Base-by-base conservation (phyloP, 2,888 invertebrate species). In the Pteria penguin region DNA sequence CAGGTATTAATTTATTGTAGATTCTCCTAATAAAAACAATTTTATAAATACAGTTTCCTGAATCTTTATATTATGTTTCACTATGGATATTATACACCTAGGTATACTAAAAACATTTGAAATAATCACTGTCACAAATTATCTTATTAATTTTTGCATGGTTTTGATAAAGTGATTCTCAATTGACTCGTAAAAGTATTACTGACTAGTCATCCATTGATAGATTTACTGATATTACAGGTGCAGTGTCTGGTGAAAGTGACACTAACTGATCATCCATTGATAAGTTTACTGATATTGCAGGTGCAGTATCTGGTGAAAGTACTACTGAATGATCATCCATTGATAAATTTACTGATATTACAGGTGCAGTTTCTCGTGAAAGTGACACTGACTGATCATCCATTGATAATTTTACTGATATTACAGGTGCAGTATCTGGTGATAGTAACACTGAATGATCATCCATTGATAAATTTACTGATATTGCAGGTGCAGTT, bases 1-100 rank as follows among this genome's bases (percentile, higher is more conserved):
- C 98, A 98, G 93, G 96, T 97, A 79, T 75, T 22, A 32, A 5
- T 5, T 1, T 26, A 54, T 4, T 29, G n/a, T n/a, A 31, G 18
- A 11, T 11, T 3, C 8, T 18, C 8, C 14, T 18, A 57, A 57
- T 18, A 5, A 57, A 57, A 22, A 8, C 22, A 57, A 14, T 45
- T 14, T 11, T 45, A 11, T 45, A 45, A 45, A 45, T 45, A 45
- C 45, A 45, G 14, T 8, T 45, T 45, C 8, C 8, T 45, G 8
- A 45, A 11, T 45, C 14, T 11, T 45, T 45, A 45, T 45, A 45
- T 11, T 14, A 45, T 8, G 45, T 45, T 45, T n/a, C n/a, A n/a
- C n/a, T n/a, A n/a, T n/a, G n/a, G n/a, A n/a, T n/a, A n/a, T n/a
- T n/a, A n/a, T n/a, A n/a, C n/a, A n/a, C n/a, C n/a, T n/a, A n/a